Conservation (phyloP, 2,888 invertebrate genomes). For the Stenchaetothrips biformis region DNA sequence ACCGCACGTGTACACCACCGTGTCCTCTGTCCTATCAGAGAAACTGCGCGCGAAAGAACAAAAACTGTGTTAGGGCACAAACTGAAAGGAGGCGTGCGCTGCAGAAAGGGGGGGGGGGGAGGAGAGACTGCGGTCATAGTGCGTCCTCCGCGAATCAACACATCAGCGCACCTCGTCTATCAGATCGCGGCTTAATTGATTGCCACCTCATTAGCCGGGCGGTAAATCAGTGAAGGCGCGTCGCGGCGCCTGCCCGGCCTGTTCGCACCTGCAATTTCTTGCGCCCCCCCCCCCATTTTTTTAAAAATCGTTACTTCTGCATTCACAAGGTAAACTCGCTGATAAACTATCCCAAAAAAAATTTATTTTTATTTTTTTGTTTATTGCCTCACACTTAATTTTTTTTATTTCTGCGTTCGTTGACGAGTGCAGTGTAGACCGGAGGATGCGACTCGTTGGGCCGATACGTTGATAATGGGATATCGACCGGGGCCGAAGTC, state of each 20-base stretch:
- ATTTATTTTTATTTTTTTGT: too few relatives aligned
- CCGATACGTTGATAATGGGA: slow-evolving; percentile 21
- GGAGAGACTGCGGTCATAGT: background rate
- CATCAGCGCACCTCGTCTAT: background rate
- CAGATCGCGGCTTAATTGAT: slow-evolving; percentile 16
- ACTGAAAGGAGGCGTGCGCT: too few relatives aligned
- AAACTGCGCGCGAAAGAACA: too few relatives aligned
- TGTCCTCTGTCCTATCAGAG: background rate
- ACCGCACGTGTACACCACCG: background rate
- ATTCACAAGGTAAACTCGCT: too few relatives aligned
- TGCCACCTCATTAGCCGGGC: slow-evolving; percentile 2
- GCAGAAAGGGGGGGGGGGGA: background rate
- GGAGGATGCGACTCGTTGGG: background rate
- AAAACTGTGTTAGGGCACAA: too few relatives aligned
- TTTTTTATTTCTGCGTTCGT: background rate
- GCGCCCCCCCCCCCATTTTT: too few relatives aligned
- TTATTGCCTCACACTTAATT: too few relatives aligned
- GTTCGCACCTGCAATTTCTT: too few relatives aligned
- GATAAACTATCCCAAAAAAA: too few relatives aligned
- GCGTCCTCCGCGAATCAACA: slow-evolving; percentile 24
- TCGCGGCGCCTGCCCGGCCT: background rate
- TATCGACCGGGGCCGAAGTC: background rate
- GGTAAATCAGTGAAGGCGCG: background rate
- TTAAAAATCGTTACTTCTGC: too few relatives aligned
- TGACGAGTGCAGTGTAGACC: background rate